phyloP scores from a whole-genome alignment of 2,113 vertebrate species.

The Empidonax traillii region DNA sequence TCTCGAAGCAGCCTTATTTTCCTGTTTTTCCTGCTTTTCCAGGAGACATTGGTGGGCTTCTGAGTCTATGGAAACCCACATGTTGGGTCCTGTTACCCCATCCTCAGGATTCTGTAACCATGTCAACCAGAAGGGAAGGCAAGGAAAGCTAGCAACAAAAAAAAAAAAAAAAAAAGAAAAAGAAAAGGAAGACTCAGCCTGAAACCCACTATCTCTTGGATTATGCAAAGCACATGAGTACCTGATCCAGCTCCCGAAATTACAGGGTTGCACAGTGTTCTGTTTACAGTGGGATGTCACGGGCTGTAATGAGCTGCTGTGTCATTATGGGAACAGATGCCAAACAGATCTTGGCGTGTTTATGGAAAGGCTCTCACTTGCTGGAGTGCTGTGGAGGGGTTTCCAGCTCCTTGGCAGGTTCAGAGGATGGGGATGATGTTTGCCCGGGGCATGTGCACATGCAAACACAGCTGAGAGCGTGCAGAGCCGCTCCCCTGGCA shows the following conservation, averaged over 20 bases:
- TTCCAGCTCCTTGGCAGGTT: not conserved
- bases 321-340: slow-evolving; percentile 40
- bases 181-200: not conserved
- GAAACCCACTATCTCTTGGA: slow-evolving; percentile 6
- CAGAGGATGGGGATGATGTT: not conserved
- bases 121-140: slow-evolving; percentile 47
- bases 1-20: not conserved
- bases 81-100: not conserved
- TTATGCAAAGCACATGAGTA: slow-evolving; percentile 37
- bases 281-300: slow-evolving; percentile 39
- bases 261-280: not conserved
- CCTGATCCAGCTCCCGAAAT: slow-evolving; percentile 11
- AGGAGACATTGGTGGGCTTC: not conserved
- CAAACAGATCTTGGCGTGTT: not conserved
- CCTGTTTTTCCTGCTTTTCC: not conserved
- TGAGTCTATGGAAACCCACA: not conserved
- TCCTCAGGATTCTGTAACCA: slow-evolving; percentile 53
- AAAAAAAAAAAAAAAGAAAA: too few species aligned
- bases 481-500: not conserved
- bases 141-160: not conserved
- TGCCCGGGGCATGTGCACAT: not conserved
- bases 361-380: not conserved
- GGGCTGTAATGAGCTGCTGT: slow-evolving; percentile 30
- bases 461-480: not conserved
- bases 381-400: not conserved